A percentile compares a stretch with the other conserved stretches of the same genome.
These are phyloP conservation scores for Catostylus mosaicus DNA, from an alignment of 30 jellyfish, hydroid and myxozoan genomes.

Conservation along the genomic window DNA sequence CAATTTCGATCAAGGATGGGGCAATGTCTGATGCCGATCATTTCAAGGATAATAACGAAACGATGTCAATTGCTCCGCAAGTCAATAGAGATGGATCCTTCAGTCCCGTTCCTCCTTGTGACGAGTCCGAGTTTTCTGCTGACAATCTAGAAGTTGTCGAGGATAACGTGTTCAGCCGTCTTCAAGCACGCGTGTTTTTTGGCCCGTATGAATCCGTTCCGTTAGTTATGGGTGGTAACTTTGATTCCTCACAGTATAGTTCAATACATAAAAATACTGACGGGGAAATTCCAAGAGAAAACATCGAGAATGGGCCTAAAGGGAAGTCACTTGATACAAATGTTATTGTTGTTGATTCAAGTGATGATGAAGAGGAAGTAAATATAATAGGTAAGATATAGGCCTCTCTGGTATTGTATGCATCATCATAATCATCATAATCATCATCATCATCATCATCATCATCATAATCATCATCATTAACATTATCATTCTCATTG, in stretches of 20 bases:
- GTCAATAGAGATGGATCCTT: not conserved
- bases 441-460: no score
- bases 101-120: conserved; percentile 48
- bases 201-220: no score
- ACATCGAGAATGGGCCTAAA: no score
- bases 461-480: no score
- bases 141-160: conserved; percentile 7
- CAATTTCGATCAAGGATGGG: conserved; percentile 19
- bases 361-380: conserved; percentile 10
- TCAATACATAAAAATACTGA: no score
- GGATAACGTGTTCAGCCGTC: not conserved
- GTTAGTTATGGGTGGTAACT: no score
- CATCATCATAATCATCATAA: no score
- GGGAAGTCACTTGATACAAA: no score
- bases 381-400: not conserved
- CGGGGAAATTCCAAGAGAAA: no score
- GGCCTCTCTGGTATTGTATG: no score
- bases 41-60: not conserved
- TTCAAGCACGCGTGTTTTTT: not conserved
- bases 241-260: no score
- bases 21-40: not conserved
- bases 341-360: not conserved
- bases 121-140: conserved; percentile 15
- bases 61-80: not conserved
- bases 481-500: no score